phyloP scores from a whole-genome alignment of 1,140 invertebrate genomes.

The Microplitis mediator region DNA sequence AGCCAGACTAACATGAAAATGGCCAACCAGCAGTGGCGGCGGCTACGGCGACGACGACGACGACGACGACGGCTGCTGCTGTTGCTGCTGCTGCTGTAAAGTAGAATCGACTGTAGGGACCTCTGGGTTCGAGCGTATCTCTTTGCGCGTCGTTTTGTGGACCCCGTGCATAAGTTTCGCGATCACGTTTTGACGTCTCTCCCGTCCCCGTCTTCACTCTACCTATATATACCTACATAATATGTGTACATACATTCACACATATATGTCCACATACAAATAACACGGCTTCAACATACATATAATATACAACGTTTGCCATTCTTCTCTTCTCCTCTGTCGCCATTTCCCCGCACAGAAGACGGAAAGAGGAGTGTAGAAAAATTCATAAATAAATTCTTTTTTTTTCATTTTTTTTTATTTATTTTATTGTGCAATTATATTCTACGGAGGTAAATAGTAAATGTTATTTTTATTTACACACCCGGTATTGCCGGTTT shows the following conservation, averaged over 20 bases:
- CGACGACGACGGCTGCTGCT: not conserved
- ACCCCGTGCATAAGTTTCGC: constrained; percentile 69
- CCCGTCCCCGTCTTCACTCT: constrained; percentile 48
- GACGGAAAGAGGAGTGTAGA: constrained; percentile 5
- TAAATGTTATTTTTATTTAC: not conserved
- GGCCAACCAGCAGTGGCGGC: constrained; percentile 22
- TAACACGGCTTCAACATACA: no score
- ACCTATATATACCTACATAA: not conserved
- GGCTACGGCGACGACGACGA: not conserved
- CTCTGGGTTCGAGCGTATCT: constrained; percentile 65
- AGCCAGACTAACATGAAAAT: constrained; percentile 27
- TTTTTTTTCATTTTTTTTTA: no score
- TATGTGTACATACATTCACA: not conserved
- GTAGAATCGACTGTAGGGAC: not conserved
- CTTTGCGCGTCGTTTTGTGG: constrained; percentile 78
- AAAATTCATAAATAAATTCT: not conserved
- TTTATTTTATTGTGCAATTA: constrained; percentile 16
- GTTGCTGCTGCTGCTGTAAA: not conserved
- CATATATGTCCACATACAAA: not conserved
- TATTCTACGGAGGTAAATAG: constrained; percentile 9
- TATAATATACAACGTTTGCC: not conserved
- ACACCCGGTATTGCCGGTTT: not conserved
- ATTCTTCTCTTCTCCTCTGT: constrained; percentile 52
- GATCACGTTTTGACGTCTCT: constrained; percentile 73
- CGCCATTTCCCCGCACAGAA: constrained; percentile 68